Base-by-base conservation (phyloP, 2,888 invertebrate genomes). In the Meteorus cinctellus region DNA sequence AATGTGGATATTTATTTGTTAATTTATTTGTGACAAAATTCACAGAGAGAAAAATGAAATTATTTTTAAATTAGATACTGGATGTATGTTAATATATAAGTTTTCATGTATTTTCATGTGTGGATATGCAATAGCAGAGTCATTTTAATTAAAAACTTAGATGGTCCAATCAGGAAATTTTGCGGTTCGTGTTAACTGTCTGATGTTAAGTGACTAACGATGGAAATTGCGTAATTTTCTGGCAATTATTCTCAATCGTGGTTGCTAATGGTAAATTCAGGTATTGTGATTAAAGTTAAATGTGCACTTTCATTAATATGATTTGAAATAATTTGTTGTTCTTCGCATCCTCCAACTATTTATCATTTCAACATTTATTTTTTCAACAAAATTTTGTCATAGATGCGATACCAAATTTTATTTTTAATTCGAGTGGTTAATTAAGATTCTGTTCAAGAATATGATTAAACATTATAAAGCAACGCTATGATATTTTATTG, bases 121-220 rank as follows among this genome's bases (percentile, higher is more conserved):
- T 60, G 36, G 27, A 63, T 36, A 24, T 60, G 14, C 16, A 31
- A 36, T 19, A 12, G n/a, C n/a, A 24, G 12, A 72, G 31, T 63
- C n/a, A 70, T 70, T 70, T 60, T 59, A 70, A 70, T 70, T 60
- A 70, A 24, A 60, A 70, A 70, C 70, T 70, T 60, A 36, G 55
- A 70, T 75, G 55, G 67, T 60, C 63, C 24, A 75, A 75, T 75
- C 4, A 51, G 19, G 51, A 65, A 41, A 69, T 74, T 63, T 34
- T 41, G 41, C 36, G 65, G 72, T 41, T 59, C 59, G 55, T 80
- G 79, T 81, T 77, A 74, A 75, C 78, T 77, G 80, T 79, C 80
- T 71, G 67, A 70, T 27, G 16, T 74, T 80, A 81, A 81, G 77
- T 81, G 78, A 81, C 71, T 81, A 80, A 80, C 76, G 78, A 75